phyloP scores from a whole-genome alignment of 2,113 vertebrate genomes.

The Stegastes partitus region DNA sequence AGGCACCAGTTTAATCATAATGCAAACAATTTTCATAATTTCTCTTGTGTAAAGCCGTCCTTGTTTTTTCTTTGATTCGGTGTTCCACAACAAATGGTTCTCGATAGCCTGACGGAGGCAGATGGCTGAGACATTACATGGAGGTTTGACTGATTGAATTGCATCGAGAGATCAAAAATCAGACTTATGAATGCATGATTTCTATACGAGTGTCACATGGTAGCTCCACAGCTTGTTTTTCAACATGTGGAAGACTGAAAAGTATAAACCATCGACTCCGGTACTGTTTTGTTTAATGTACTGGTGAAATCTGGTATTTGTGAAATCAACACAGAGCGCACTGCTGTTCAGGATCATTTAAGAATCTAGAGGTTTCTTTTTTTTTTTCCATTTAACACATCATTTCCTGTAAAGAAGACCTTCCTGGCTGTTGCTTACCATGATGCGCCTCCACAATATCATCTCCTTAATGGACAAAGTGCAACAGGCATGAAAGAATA shows the following conservation, averaged over 20 bases:
- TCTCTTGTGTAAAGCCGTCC: neutral
- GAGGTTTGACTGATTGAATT: slow-evolving; percentile 31
- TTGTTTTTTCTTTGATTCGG: neutral
- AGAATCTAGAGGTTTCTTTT: too few relatives aligned
- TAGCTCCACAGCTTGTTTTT: neutral
- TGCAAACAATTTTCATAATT: neutral
- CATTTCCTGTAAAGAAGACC: slow-evolving; percentile 3
- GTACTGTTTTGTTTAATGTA: too few relatives aligned
- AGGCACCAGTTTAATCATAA: neutral
- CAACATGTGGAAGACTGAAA: neutral
- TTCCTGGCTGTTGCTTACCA: neutral
- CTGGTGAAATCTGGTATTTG: too few relatives aligned
- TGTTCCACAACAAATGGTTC: neutral
- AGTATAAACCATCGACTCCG: too few relatives aligned
- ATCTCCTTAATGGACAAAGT: neutral
- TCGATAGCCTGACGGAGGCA: slow-evolving; percentile 21
- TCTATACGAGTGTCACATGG: neutral
- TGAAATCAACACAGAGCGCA: too few relatives aligned
- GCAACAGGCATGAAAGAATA: slow-evolving; percentile 5
- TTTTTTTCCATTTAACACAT: too few relatives aligned
- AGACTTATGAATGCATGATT: neutral
- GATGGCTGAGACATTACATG: slow-evolving; percentile 29
- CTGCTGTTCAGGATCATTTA: too few relatives aligned
- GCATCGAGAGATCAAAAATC: neutral
- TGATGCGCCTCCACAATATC: neutral